These are phyloP conservation scores for Coenonympha glycerion DNA, from an alignment of 2,888 invertebrate species.

Conservation along the genomic window DNA sequence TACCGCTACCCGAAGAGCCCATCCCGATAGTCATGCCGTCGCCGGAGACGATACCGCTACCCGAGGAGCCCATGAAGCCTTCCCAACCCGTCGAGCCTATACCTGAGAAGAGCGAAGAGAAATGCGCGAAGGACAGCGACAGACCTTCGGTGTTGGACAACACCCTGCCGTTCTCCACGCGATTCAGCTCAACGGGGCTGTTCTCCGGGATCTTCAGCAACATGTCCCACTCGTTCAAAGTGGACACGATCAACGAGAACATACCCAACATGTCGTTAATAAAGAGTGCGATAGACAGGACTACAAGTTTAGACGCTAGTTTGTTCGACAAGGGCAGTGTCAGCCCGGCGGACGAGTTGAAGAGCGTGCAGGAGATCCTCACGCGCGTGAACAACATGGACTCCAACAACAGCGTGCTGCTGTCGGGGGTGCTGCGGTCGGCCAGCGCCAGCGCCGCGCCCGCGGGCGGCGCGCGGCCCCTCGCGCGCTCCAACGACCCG, in stretches of 20 bases:
- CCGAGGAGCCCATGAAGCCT: slow-evolving; percentile 55
- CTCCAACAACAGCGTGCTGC: slow-evolving; percentile 68
- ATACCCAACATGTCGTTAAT: slow-evolving; percentile 68
- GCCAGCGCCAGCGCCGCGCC: slow-evolving; percentile 18
- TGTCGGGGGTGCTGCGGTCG: slow-evolving; percentile 63
- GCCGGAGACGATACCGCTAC: slow-evolving; percentile 60
- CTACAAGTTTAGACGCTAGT: slow-evolving; percentile 65
- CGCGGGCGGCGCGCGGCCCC: slow-evolving; percentile 22
- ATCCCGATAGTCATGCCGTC: slow-evolving; percentile 50
- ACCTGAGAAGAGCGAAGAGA: slow-evolving; percentile 19
- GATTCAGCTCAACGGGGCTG: slow-evolving; percentile 61
- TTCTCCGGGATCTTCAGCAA: slow-evolving; percentile 68
- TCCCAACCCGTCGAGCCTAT: slow-evolving; percentile 31
- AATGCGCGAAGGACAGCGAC: slow-evolving; percentile 36
- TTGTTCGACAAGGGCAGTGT: slow-evolving; percentile 60
- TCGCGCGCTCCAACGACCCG: slow-evolving; percentile 50
- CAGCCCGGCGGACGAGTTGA: slow-evolving; percentile 61
- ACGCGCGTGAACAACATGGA: slow-evolving; percentile 73
- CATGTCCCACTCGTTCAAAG: slow-evolving; percentile 52
- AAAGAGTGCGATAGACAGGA: slow-evolving; percentile 72
- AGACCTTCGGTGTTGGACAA: slow-evolving; percentile 50
- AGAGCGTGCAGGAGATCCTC: slow-evolving; percentile 68
- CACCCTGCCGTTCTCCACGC: slow-evolving; percentile 51
- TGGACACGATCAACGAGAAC: slow-evolving; percentile 56
- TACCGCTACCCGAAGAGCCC: slow-evolving; percentile 59